Conservation (phyloP, 2,113 vertebrate genomes). For the Pongo pygmaeus region DNA sequence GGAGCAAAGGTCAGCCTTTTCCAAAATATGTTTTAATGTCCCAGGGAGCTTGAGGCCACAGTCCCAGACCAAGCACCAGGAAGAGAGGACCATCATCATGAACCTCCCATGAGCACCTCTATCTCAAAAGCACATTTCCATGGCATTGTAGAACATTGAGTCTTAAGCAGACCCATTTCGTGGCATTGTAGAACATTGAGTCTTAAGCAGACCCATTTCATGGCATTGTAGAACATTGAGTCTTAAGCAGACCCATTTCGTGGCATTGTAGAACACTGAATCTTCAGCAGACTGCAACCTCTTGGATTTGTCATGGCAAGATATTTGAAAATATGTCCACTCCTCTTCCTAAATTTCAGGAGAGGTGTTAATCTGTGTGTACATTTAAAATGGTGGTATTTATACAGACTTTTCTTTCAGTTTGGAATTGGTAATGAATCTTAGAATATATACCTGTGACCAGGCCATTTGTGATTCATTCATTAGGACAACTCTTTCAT, state of each 20-base stretch:
- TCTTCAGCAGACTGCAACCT: not conserved
- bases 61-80: not conserved
- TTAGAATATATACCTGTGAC: not conserved
- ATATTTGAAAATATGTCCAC: not conserved
- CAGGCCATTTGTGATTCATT: not conserved
- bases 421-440: not conserved
- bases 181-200: not conserved
- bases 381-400: not conserved
- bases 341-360: not conserved
- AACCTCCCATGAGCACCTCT: not conserved
- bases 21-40: not conserved
- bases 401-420: not conserved
- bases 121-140: not conserved
- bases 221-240: not conserved
- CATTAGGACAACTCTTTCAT: not conserved
- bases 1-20: not conserved
- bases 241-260: fast-evolving
- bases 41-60: not conserved
- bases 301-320: too few relatives aligned
- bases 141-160: not conserved
- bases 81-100: not conserved
- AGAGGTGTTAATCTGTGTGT: not conserved
- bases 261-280: not conserved
- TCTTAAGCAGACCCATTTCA: not conserved
- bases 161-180: fast-evolving